These are phyloP conservation scores for Trachymyrmex cornetzi DNA, from an alignment of 1,140 invertebrate species.

Conservation along the genomic window DNA sequence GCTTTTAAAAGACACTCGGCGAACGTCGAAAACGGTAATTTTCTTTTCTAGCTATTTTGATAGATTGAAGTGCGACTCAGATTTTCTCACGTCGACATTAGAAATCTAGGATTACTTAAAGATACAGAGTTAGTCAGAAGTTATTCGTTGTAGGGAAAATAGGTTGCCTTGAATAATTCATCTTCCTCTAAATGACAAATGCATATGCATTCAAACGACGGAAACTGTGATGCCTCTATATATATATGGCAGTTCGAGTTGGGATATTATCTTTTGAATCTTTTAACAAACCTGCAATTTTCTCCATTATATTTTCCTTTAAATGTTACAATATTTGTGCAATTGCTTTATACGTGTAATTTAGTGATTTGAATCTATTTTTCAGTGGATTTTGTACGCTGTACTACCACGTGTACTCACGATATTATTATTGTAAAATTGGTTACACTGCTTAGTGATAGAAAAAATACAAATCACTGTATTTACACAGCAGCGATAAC, in stretches of 20 bases:
- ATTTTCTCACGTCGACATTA: conserved; percentile 6
- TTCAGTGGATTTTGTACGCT: not conserved
- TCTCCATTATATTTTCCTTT: not conserved
- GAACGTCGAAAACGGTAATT: conserved; percentile 10
- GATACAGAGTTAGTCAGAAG: not conserved
- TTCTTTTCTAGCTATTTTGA: conserved; percentile 17
- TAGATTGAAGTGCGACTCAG: not conserved
- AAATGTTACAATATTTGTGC: too few relatives aligned
- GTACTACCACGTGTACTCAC: not conserved
- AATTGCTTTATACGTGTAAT: not conserved
- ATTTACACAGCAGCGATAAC: too few relatives aligned
- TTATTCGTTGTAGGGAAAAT: not conserved
- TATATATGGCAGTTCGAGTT: not conserved
- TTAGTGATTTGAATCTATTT: conserved; percentile 17
- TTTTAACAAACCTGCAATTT: not conserved
- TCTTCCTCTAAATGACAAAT: not conserved
- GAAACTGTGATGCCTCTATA: not conserved
- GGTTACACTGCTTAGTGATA: too few relatives aligned
- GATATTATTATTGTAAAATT: not conserved
- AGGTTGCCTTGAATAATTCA: not conserved
- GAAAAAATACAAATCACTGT: too few relatives aligned
- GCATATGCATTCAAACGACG: not conserved
- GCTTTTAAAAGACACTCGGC: conserved; percentile 20
- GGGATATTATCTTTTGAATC: not conserved
- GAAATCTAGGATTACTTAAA: not conserved